Evolutionary conservation across 2,113 vertebrate species (phyloP), one percentile per base, ranked within the genome.

Genomic region (Myiopsitta monachus): DNA sequence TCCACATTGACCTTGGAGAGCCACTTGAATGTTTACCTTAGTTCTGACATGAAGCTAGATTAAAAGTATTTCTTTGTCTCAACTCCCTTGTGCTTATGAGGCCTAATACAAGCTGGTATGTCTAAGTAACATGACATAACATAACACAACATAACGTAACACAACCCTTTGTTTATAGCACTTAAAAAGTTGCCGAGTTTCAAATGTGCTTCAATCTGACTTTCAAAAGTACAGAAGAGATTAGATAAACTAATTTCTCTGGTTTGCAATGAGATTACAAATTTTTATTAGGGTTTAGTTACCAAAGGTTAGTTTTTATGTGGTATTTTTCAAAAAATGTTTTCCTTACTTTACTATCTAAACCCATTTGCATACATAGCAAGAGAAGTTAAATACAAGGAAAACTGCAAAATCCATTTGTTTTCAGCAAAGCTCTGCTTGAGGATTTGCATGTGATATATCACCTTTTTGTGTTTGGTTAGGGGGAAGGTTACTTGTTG

Each of bases 391-490:
- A 96, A 96, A 90, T 85, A 21, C 46, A 57, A 92, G 28, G 73
- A 88, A 89, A 83, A 91, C 36, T 89, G 67, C 51, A 90, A 90
- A 31, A 90, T 90, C 28, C 46, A 76, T 72, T 95, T 96, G 85
- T 87, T 94, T 96, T 78, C 74, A 30, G 11, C 81, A 88, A 96
- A 96, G 30, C 19, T 84, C 39, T 82, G 41, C 47, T 57, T 89
- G 57, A 89, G n/a, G 41, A 92, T 94, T 95, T 90, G n/a, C 75
- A 43, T 95, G 90, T 94, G 43, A 80, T 86, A 90, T 74, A 44
- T 68, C 74, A 87, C 61, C 36, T 90, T 92, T 68, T 78, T 85
- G 18, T 76, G 31, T 92, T 82, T 82, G 15, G 54, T 0, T 63
- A 18, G 90, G 61, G 66, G 41, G 39, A 72, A 90, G 74, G 66